Evolutionary conservation across 2,797 vertebrate species (phyloP), one percentile per base, ranked within the genome.

Genomic region (Pangasius krempfi): DNA sequence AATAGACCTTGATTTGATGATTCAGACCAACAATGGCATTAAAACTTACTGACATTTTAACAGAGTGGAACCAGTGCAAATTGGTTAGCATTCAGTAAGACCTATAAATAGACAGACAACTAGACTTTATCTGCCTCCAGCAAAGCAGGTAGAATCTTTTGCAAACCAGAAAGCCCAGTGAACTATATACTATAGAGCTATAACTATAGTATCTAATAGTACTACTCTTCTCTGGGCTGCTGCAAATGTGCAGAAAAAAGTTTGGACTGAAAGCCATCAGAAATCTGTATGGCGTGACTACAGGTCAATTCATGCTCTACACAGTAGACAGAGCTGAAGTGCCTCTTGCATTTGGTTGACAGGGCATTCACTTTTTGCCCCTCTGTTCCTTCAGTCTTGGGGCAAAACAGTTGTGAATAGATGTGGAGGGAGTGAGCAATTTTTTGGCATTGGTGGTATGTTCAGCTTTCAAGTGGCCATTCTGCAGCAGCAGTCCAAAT

Each of bases 1-100:
- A 88, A 89, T 88, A 72, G 87, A 88, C 60, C 81, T 88, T 88
- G 30, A 90, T 90, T 84, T 88, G 86, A 47, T 83, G 52, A 79
- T 60, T 82, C 56, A 50, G 84, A 83, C 78, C 64, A 90, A 78
- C 44, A 73, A 70, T 64, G 66, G n/a, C 76, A 73, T 82, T 82
- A 86, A 62, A 75, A 82, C 70, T 50, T 66, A 72, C 75, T 52
- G 50, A 58, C 52, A 80, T 52, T 88, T 85, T 47, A 88, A 60
- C 62, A n/a, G 16, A 37, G 33, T 40, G 56, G 47, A 62, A 62
- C 25, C 56, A 50, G 47, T 78, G 22, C 16, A 75, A 66, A 84
- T 66, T 66, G 81, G 8, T n/a, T 64, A 85, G 20, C 56, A 60
- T 18, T 54, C 13, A 14, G 13, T 73, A 37, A 64, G 54, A 52